Conservation (phyloP, 2,888 invertebrate species). For the Podabrus alpinus region DNA sequence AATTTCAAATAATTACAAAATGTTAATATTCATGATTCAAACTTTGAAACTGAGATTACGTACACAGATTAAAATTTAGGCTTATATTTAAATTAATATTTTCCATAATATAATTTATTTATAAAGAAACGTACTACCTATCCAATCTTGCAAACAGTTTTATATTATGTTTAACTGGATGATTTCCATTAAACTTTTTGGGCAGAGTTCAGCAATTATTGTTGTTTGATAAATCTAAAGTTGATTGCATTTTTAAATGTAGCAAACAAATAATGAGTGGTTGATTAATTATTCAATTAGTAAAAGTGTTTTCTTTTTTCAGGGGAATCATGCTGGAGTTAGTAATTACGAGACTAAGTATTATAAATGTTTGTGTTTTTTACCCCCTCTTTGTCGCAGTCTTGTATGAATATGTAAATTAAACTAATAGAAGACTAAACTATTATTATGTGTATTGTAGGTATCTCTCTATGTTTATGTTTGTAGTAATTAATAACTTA, state of each 20-base stretch:
- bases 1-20: neutral
- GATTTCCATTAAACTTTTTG: neutral
- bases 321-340: slow-evolving; percentile 23
- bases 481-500: neutral
- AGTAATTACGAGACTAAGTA: slow-evolving; percentile 21
- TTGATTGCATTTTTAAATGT: neutral
- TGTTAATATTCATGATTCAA: neutral
- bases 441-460: neutral
- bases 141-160: too few species aligned
- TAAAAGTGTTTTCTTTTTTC: slow-evolving; percentile 13
- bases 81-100: neutral
- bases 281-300: neutral
- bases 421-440: neutral
- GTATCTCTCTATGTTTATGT: neutral
- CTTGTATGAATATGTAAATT: neutral
- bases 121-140: too few species aligned
- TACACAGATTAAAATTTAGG: neutral
- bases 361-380: slow-evolving; percentile 2
- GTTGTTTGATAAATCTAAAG: neutral
- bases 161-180: too few species aligned
- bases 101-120: neutral
- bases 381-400: neutral
- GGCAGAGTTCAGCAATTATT: neutral
- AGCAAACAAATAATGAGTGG: neutral
- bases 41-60: neutral